These are phyloP conservation scores for Agrotis exclamationis DNA, from an alignment of 2,888 invertebrate genomes.

Conservation along the genomic window DNA sequence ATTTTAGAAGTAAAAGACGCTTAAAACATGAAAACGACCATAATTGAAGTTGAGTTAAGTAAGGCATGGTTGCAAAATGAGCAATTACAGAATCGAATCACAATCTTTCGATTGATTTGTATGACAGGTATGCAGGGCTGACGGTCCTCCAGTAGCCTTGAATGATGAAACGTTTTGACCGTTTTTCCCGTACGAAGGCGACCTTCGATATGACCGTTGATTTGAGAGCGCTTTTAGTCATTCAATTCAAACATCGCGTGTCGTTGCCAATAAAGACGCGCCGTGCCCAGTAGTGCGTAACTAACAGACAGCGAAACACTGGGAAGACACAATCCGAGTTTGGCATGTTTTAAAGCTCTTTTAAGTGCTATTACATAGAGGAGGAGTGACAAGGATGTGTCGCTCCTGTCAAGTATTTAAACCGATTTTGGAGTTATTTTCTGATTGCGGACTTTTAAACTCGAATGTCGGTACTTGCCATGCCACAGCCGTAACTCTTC, in stretches of 20 bases:
- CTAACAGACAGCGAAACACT: conserved; percentile 34
- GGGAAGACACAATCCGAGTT: conserved; percentile 19
- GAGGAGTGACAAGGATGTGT: conserved; percentile 24
- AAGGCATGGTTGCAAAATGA: conserved; percentile 56
- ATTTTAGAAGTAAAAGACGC: conserved; percentile 5
- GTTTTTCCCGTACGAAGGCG: conserved; percentile 69
- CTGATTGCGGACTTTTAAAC: not conserved
- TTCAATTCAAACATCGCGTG: conserved; percentile 37
- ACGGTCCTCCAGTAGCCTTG: conserved; percentile 57
- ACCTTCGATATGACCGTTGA: conserved; percentile 71
- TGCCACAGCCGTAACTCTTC: conserved; percentile 13
- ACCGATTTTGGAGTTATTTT: conserved; percentile 2
- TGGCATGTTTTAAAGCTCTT: conserved; percentile 32
- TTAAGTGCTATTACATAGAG: conserved; percentile 28
- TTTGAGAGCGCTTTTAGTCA: conserved; percentile 53
- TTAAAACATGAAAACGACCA: conserved; percentile 16
- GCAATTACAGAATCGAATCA: conserved; percentile 69
- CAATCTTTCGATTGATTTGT: conserved; percentile 71
- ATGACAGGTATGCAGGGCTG: conserved; percentile 69
- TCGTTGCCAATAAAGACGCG: conserved; percentile 25
- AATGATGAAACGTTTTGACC: conserved; percentile 65
- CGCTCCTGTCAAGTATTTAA: not conserved
- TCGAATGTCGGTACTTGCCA: not conserved
- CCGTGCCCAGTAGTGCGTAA: conserved; percentile 27
- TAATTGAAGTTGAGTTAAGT: conserved; percentile 13